Percentiles rank a stretch among this genome's conserved stretches.
phyloP scores from a whole-genome alignment of 2,113 vertebrate genomes.

The Piprites chloris region DNA sequence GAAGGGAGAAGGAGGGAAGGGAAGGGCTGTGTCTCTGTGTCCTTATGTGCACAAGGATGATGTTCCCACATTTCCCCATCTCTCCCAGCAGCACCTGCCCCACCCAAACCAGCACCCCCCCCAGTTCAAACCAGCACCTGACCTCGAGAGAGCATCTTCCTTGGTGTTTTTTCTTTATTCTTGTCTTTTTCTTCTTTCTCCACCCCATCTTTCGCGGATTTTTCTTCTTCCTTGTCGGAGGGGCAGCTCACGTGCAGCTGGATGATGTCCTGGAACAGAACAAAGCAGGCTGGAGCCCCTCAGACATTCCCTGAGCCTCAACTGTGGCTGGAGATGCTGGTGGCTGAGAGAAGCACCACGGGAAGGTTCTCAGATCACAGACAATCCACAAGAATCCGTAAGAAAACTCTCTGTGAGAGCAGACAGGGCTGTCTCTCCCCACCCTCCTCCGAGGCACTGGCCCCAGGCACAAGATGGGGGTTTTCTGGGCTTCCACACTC shows the following conservation, averaged over 20 bases:
- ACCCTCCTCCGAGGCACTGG: background rate
- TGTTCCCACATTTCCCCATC: background rate
- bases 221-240: constrained; percentile 97
- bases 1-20: background rate
- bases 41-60: background rate
- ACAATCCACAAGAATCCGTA: background rate
- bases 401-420: background rate
- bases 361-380: background rate
- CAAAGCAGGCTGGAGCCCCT: background rate
- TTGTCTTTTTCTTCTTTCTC: constrained; percentile 97
- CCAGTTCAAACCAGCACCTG: background rate
- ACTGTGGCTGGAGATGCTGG: background rate
- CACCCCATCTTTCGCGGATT: constrained; percentile 88
- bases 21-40: background rate
- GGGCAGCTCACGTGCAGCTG: constrained; percentile 97
- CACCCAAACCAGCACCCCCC: background rate
- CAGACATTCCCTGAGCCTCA: background rate
- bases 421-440: background rate
- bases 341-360: background rate
- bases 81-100: background rate
- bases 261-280: constrained; percentile 86
- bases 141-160: constrained; percentile 97
- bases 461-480: background rate
- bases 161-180: constrained; percentile 89
- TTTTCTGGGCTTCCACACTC: background rate